phyloP scores from a whole-genome alignment of 2,888 invertebrate species.

The Protophormia terraenovae region DNA sequence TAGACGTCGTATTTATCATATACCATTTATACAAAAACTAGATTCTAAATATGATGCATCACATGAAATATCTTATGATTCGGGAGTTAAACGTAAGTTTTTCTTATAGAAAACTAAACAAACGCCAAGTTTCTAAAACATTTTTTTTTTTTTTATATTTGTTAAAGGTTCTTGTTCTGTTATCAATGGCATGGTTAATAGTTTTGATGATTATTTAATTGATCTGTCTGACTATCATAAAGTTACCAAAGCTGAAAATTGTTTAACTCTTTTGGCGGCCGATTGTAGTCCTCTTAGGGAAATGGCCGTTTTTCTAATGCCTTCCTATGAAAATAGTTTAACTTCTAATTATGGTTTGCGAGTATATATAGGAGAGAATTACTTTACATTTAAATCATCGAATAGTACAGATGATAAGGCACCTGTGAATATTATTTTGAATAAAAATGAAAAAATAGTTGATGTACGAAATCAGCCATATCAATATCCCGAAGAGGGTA shows the following conservation, averaged over 20 bases:
- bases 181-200: constrained; percentile 79
- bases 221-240: constrained; percentile 74
- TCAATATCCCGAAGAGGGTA: constrained; percentile 78
- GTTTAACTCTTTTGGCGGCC: constrained; percentile 78
- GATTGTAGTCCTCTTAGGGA: constrained; percentile 79
- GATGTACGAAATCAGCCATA: constrained; percentile 78
- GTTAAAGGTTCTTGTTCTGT: constrained; percentile 79
- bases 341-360: constrained; percentile 77
- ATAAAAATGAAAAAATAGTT: constrained; percentile 74
- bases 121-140: neutral
- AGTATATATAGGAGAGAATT: constrained; percentile 79
- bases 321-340: constrained; percentile 70
- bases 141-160: neutral
- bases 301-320: constrained; percentile 79
- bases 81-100: constrained; percentile 77
- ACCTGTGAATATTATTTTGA: constrained; percentile 77
- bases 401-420: constrained; percentile 71
- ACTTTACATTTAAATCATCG: constrained; percentile 76
- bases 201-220: constrained; percentile 79
- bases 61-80: constrained; percentile 78
- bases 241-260: constrained; percentile 73
- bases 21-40: constrained; percentile 79
- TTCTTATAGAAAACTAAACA: neutral
- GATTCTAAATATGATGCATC: constrained; percentile 80
- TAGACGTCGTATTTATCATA: constrained; percentile 79